These are phyloP conservation scores for Neoarius graeffei DNA, from an alignment of 2,113 vertebrate genomes.

Conservation along the genomic window DNA sequence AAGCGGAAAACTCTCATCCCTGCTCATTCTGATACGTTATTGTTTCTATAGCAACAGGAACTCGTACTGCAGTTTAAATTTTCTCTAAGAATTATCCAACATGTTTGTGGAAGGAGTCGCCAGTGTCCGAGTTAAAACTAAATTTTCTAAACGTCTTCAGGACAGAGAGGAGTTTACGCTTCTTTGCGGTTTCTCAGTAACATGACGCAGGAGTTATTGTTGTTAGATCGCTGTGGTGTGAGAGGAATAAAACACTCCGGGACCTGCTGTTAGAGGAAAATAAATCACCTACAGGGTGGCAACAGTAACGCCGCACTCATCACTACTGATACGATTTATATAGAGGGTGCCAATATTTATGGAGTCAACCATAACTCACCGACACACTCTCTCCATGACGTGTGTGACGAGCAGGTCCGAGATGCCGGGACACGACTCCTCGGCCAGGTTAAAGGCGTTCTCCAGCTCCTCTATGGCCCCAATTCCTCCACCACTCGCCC, in stretches of 20 bases:
- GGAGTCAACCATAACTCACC: constrained; percentile 64
- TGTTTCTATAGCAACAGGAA: not conserved
- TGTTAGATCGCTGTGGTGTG: not conserved
- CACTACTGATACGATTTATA: not conserved
- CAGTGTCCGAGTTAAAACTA: too few relatives aligned
- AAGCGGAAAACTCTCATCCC: too few relatives aligned
- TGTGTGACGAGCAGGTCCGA: constrained; percentile 84
- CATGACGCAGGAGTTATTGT: not conserved
- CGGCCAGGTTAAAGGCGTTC: constrained; percentile 93
- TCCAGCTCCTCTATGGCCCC: constrained; percentile 97
- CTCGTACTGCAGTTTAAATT: too few relatives aligned
- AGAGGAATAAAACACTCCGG: not conserved
- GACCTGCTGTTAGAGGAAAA: too few relatives aligned
- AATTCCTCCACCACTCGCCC: constrained; percentile 81
- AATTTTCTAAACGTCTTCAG: too few relatives aligned
- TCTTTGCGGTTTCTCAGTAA: too few relatives aligned
- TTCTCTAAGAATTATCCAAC: too few relatives aligned
- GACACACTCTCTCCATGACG: constrained; percentile 84
- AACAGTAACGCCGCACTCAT: too few relatives aligned
- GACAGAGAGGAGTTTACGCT: too few relatives aligned
- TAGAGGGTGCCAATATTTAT: not conserved
- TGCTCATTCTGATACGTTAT: not conserved
- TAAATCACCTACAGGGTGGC: too few relatives aligned
- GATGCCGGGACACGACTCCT: constrained; percentile 89
- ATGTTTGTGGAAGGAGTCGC: too few relatives aligned